Evolutionary conservation across 2,888 invertebrate species (phyloP), one percentile per base, ranked within the genome.

Genomic region (Perizoma affinitatum): DNA sequence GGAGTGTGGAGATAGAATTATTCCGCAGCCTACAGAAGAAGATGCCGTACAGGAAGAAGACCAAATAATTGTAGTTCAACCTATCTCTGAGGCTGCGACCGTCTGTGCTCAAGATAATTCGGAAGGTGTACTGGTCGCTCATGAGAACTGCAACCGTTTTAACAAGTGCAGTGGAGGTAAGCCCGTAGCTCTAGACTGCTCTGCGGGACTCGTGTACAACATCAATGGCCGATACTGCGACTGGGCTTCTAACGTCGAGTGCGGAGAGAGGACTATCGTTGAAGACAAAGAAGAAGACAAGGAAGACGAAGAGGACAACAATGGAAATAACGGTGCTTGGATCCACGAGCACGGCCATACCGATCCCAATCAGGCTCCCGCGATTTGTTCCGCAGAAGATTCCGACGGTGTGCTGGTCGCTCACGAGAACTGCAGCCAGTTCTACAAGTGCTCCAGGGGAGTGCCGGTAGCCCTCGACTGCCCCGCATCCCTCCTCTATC

Each of bases 401-500:
- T 66, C 69, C 35, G 65, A 65, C 11, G 59, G 67, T n/a, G 47
- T 62, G 4, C 65, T 77, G n/a, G 65, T 73, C 6, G 69, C 77
- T 7, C 82, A 82, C 46, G 67, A 72, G 50, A 57, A 73, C 47
- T 80, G 80, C 56, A 72, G 69, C 56, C 61, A 78, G 34, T 80
- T 75, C 56, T 80, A 79, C 59, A 71, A 69, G 52, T 81, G 81
- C 41, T 54, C 35, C 5, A 22, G 64, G 8, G 72, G 78, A 10
- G 33, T 11, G 5, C 79, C 78, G 0, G 66, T 75, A 0, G 61
- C 67, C 0, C 5, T 71, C 4, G 48, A 41, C 0, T 83, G 83
- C 38, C 73, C 70, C 4, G 43, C 7, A 4, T 63, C 59, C 35
- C 73, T 82, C 2, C 38, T 74, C 0, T 83, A 74, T 58, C 76